Conservation (phyloP, 2,113 vertebrate genomes). For the Poeciliopsis turrubarensis region DNA sequence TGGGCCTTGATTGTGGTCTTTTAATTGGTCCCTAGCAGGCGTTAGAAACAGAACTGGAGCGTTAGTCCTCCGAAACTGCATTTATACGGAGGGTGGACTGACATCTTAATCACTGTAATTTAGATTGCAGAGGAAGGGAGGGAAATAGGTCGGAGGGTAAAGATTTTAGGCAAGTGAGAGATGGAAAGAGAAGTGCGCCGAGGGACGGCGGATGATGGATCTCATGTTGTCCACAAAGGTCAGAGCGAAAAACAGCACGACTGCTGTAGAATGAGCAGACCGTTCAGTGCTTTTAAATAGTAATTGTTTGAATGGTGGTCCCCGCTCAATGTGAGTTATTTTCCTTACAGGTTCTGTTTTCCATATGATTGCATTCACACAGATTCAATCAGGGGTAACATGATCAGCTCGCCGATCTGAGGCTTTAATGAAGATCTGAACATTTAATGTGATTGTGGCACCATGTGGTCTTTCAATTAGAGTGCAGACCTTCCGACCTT, state of each 20-base stretch:
- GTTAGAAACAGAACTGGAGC: conserved; percentile 53
- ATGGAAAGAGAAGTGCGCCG: conserved; percentile 24
- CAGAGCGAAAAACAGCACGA: conserved; percentile 18
- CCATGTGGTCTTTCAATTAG: conserved; percentile 75
- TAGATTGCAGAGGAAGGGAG: conserved; percentile 44
- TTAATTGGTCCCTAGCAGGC: conserved; percentile 64
- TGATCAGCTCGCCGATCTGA: conserved; percentile 32
- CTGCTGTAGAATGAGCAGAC: conserved; percentile 9
- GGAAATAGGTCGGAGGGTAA: conserved; percentile 35
- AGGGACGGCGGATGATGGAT: conserved; percentile 34
- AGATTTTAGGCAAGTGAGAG: conserved; percentile 32
- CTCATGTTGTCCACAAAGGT: conserved; percentile 30
- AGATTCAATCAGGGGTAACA: conserved; percentile 41
- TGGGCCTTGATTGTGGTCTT: conserved; percentile 51
- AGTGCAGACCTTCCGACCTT: conserved; percentile 62
- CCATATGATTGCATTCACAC: conserved; percentile 23
- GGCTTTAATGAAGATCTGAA: conserved; percentile 59
- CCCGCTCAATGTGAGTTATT: not conserved
- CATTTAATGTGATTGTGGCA: conserved; percentile 59
- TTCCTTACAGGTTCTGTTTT: conserved; percentile 23
- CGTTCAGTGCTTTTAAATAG: not conserved
- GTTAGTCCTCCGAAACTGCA: conserved; percentile 49
- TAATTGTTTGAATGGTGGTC: conserved; percentile 17
- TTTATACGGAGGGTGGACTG: conserved; percentile 64
- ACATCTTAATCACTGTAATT: conserved; percentile 74